A percentile compares a stretch with the other conserved stretches of the same genome.
phyloP scores from a whole-genome alignment of 2,113 vertebrate genomes.

The Delphinus delphis region DNA sequence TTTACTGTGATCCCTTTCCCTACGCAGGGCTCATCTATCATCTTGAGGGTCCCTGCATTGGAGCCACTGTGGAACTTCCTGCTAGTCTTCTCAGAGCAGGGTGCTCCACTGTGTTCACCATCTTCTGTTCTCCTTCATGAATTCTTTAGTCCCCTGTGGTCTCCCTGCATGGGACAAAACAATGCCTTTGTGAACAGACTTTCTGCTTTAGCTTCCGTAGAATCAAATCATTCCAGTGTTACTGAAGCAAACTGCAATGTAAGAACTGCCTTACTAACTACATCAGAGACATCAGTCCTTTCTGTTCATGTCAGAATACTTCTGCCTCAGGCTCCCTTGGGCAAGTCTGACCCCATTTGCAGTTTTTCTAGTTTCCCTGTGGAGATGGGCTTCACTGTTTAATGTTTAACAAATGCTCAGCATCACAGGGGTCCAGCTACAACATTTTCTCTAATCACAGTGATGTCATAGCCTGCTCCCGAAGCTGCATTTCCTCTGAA shows the following conservation, averaged over 20 bases:
- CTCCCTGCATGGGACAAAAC: background rate
- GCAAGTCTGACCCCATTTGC: constrained; percentile 64
- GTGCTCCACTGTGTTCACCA: background rate
- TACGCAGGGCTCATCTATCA: background rate
- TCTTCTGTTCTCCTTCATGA: constrained; percentile 9
- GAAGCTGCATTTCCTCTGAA: background rate
- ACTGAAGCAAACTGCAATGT: constrained; percentile 42
- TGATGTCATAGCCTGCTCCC: constrained; percentile 53
- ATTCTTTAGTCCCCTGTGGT: background rate
- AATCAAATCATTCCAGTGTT: constrained; percentile 37
- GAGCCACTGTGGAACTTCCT: background rate
- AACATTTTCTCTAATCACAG: constrained; percentile 50
- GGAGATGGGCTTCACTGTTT: constrained; percentile 67
- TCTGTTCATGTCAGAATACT: constrained; percentile 50
- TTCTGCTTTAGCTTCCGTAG: constrained; percentile 37
- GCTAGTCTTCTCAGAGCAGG: background rate
- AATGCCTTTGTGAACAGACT: constrained; percentile 39
- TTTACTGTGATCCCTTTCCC: background rate
- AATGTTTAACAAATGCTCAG: constrained; percentile 70
- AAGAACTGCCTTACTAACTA: constrained; percentile 38
- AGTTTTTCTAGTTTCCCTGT: constrained; percentile 57
- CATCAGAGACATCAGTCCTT: constrained; percentile 48
- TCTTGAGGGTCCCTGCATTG: background rate
- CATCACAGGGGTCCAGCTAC: constrained; percentile 58
- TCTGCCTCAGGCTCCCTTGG: constrained; percentile 58